Base-by-base conservation (phyloP, 1,140 invertebrate genomes). In the Vanessa tameamea region DNA sequence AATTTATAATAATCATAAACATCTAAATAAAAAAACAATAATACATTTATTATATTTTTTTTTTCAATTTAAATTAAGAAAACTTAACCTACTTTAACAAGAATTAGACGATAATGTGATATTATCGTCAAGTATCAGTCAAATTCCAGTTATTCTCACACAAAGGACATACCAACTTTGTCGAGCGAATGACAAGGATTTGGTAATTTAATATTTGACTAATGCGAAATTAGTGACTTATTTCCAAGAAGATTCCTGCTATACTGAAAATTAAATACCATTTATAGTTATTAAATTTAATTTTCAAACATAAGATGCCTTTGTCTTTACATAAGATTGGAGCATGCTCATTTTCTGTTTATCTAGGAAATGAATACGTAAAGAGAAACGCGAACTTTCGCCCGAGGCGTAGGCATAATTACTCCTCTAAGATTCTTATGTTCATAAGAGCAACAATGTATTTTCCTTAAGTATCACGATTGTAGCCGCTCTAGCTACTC, bases 261-360 rank as follows among this genome's bases (percentile, higher is more conserved):
- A 16, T 26, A 43, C 37, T 8, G 37, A 13, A 23, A 37, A 31
- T 15, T 37, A 61, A 57, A 11, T 26, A 57, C 23, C 55, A 26
- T 26, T 16, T 16, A 9, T 57, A 5, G 20, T 57, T 23, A 57
- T 57, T 55, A 55, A 55, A 23, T 11, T 57, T 16, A 13, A 23
- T 26, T 57, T 57, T 57, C 23, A 57, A 57, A n/a, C 53, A n/a
- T 61, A 61, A 61, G 26, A 37, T 15, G 23, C 57, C 37, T 37
- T 61, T 61, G 57, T 61, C 57, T 61, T 61, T 23, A n/a, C 9
- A 61, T 61, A 61, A 68, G 47, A 48, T 20, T 23, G 23, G 48
- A 61, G 57, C 59, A 50, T 68, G 72, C 48, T 73, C 47, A 73
- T 68, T 68, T 73, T 68, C 72, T 73, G 55, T 68, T 73, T 73